Percentiles rank a stretch among this genome's conserved stretches.
Evolutionary conservation across 2,888 invertebrate genomes (phyloP).

Genomic region (Nymphalis polychloros): DNA sequence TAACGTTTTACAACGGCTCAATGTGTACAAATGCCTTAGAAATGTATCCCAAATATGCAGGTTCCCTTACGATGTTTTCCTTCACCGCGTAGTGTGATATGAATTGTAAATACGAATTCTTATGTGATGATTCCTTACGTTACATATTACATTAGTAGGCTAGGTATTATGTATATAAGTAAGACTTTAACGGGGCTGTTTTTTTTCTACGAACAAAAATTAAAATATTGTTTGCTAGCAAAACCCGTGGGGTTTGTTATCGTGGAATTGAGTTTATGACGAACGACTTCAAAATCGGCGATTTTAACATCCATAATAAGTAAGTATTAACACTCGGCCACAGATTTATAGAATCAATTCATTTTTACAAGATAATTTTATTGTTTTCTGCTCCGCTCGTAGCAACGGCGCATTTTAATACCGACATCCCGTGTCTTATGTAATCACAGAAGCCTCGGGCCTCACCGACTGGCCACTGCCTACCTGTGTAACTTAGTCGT

Average conservation of each 20-base stretch:
- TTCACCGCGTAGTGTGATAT: slow-evolving; percentile 1
- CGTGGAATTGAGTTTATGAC: too few species aligned
- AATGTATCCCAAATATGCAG: slow-evolving; percentile 1
- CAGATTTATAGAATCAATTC: too few species aligned
- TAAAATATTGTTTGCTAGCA: too few species aligned
- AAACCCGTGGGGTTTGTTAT: too few species aligned
- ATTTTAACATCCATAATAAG: too few species aligned
- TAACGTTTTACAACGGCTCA: neutral
- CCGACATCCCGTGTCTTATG: slow-evolving; percentile 16
- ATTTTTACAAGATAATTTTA: too few species aligned
- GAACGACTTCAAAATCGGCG: too few species aligned
- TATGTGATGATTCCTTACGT: neutral
- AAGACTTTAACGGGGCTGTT: too few species aligned
- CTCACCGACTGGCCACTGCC: slow-evolving; percentile 14
- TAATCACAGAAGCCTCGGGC: slow-evolving; percentile 24
- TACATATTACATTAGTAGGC: neutral
- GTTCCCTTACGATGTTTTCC: neutral
- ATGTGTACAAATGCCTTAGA: neutral
- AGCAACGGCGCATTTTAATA: slow-evolving; percentile 5
- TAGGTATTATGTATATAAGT: neutral
- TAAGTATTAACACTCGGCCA: too few species aligned
- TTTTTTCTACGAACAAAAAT: too few species aligned
- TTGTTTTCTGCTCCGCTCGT: neutral
- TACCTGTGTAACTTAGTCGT: slow-evolving; percentile 34
- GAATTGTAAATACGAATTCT: slow-evolving; percentile 10